Base-by-base conservation (phyloP, 1,140 invertebrate species). In the Drosophila repleta region DNA sequence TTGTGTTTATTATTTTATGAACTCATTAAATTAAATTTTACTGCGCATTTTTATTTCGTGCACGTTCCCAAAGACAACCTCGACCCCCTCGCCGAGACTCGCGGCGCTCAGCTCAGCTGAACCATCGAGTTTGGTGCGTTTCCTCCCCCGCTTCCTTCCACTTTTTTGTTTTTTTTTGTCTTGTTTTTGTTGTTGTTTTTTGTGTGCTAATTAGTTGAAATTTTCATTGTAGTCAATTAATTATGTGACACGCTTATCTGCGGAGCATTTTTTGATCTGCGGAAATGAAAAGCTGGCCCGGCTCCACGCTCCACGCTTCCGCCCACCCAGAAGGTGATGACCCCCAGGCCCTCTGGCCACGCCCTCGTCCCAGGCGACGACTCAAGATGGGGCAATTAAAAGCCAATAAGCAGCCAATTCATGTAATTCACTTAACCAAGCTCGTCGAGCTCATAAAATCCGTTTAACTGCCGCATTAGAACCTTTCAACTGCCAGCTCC, bases 211-310 rank as follows among this genome's bases (percentile, higher is more conserved):
- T 88, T 88, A 88, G 83, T 83, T 71, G 48, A 88, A 88, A 62
- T 74, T 79, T 83, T 74, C 79, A 87, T 79, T 79, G 79, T 76
- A 61, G 21, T 58, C 71, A 88, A 88, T 88, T 88, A 88, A 88
- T 88, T 88, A 79, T 88, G 78, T 87, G 83, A 87, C 82, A 82
- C 83, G 82, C 79, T 87, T 87, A 87, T 87, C 78, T 88, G 53
- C 48, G 63, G 66, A 26, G 48, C 62, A 64, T 76, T 79, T 73
- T 39, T 78, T 46, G 20, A 65, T 49, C 43, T 75, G 57, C 76
- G 76, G 76, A 84, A 84, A 71, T 79, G 63, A 43, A 43, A 68
- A 76, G 63, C 63, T 46, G 60, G 32, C 75, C 68, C 4, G 53
- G 8, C 18, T 41, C 43, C 21, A 17, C 43, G 8, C 18, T 41